phyloP scores from a whole-genome alignment of 2,797 vertebrate genomes.

The Xerus rutilus region DNA sequence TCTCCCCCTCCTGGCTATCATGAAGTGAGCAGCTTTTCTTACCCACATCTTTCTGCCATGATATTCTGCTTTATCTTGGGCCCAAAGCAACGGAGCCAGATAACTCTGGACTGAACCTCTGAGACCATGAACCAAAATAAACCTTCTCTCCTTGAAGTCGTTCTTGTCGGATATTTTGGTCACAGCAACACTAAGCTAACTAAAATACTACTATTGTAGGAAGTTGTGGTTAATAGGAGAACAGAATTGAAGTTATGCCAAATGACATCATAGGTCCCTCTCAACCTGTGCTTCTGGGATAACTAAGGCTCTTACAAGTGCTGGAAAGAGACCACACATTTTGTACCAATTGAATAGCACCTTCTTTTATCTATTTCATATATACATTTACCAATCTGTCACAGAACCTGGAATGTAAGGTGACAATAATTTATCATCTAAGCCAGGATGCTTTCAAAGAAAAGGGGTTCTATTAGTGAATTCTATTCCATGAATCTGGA shows the following conservation, averaged over 20 bases:
- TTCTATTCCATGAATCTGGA: background rate
- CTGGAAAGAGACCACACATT: background rate
- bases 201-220: background rate
- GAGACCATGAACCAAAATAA: too few species aligned
- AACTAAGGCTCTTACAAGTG: background rate
- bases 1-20: too few species aligned
- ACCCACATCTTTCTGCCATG: too few species aligned
- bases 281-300: background rate
- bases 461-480: background rate
- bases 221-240: background rate
- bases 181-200: too few species aligned
- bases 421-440: background rate
- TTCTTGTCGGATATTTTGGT: too few species aligned
- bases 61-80: too few species aligned
- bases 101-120: too few species aligned
- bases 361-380: constrained; percentile 20
- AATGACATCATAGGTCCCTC: background rate
- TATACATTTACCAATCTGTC: background rate
- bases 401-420: background rate
- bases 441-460: background rate
- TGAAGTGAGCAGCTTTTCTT: too few species aligned
- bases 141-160: too few species aligned
- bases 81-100: too few species aligned
- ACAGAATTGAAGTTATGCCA: background rate
- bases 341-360: background rate